Base-by-base conservation (phyloP, 2,797 vertebrate genomes). In the Neostethus bicornis region DNA sequence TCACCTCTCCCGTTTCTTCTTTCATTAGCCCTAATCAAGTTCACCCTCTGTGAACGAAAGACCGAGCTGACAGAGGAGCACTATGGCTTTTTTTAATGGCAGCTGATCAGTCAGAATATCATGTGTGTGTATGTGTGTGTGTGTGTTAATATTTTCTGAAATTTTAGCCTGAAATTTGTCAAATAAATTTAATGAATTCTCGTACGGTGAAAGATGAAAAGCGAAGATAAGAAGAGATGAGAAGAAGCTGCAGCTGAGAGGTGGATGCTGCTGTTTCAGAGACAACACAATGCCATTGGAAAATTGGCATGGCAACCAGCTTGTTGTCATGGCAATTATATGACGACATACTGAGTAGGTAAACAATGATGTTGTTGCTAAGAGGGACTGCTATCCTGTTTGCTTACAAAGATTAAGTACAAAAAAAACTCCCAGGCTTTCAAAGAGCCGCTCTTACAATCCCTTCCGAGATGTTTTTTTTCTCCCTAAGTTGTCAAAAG, bases 271-370 rank as follows among this genome's bases (percentile, higher is more conserved):
- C 86, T 70, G 68, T 86, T 78, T 85, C 87, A 77, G 53, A 83
- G 62, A 85, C 61, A 65, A 73, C 80, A 89, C 75, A 92, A 93
- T 90, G 49, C 85, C 89, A 91, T 73, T 69, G 90, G 90, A 85
- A 86, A 85, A 85, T 86, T 89, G 90, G 83, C 92, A 93, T 93
- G 91, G 91, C 90, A 92, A 94, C 93, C 80, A 53, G 80, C 89
- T 71, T 3, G 94, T 95, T 89, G 91, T 92, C 91, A 89, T 88
- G 85, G 92, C 86, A 87, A 94, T 92, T 41, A 25, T 77, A 63
- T 80, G 91, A 93, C 93, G 91, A 91, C 91, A 90, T 88, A 92
- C 85, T 84, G 89, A 86, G 85, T 91, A 88, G 83, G 89, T 93
- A 93, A 93, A 93, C 92, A 93, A 87, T 85, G 85, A 91, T 84